Conservation (phyloP, 2,113 vertebrate species). For the Myiagra hebetior region DNA sequence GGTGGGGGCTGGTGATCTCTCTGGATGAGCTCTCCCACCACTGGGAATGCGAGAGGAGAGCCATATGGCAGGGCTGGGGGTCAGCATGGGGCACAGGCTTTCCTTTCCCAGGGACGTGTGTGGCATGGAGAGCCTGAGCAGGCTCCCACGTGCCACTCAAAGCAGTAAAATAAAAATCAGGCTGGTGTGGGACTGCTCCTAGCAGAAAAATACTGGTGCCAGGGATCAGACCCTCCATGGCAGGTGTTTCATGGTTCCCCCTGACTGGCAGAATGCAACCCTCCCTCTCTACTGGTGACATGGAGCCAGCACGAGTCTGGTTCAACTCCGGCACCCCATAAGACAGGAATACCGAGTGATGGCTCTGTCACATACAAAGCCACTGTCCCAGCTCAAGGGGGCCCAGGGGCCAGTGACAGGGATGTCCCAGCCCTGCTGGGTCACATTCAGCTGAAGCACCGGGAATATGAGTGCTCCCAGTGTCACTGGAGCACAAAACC, state of each 20-base stretch:
- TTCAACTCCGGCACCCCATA: neutral
- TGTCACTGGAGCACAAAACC: neutral
- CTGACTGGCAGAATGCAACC: neutral
- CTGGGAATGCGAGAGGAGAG: neutral
- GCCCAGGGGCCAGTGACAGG: neutral
- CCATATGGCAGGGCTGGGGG: neutral
- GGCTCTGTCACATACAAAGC: neutral
- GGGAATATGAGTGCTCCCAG: neutral
- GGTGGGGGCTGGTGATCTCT: neutral
- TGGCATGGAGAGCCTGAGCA: neutral
- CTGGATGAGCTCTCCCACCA: neutral
- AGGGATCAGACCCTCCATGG: fast-evolving
- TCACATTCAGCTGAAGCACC: neutral
- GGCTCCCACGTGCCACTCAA: neutral
- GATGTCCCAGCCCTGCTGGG: neutral
- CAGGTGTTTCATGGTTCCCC: neutral
- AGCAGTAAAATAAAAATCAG: neutral
- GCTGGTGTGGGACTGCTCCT: fast-evolving
- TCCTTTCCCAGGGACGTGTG: neutral
- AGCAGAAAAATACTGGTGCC: fast-evolving
- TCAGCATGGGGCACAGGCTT: neutral
- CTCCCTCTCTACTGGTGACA: neutral
- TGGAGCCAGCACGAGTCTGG: fast-evolving
- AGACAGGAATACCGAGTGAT: neutral
- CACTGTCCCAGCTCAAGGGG: neutral